Base-by-base conservation (phyloP, 1,140 invertebrate species). In the Tyrophagus putrescentiae region DNA sequence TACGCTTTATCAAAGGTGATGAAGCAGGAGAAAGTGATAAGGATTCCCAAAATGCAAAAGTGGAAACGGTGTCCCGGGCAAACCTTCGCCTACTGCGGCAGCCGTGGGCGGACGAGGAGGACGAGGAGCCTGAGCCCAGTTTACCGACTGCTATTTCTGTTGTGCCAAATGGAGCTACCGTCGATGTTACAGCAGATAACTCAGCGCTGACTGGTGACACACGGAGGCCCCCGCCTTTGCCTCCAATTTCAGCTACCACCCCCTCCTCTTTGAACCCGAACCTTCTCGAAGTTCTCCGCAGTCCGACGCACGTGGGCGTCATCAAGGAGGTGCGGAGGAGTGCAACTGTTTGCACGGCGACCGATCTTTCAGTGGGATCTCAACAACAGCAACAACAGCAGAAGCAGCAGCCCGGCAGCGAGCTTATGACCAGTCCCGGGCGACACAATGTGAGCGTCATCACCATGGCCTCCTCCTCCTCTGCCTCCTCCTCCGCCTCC, bases 91-190 rank as follows among this genome's bases (percentile, higher is more conserved):
- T 95, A 1, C 71, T 95, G 57, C 79, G 85, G 68, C 89, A 91
- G 13, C 92, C 92, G 0, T 97, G 92, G 92, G 86, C 81, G 73
- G 91, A 96, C 67, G 92, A 97, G 72, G 72, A 95, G 42, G 86
- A 65, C 27, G 48, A 60, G 27, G 60, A 63, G n/a, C n/a, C n/a
- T n/a, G n/a, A n/a, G n/a, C n/a, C n/a, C n/a, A n/a, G n/a, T n/a
- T n/a, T n/a, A n/a, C n/a, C n/a, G n/a, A n/a, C n/a, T n/a, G n/a
- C n/a, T n/a, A n/a, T n/a, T n/a, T n/a, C n/a, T n/a, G n/a, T n/a
- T n/a, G n/a, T n/a, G n/a, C n/a, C n/a, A n/a, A n/a, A n/a, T n/a
- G n/a, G n/a, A n/a, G n/a, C n/a, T n/a, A n/a, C n/a, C n/a, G n/a
- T n/a, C n/a, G n/a, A n/a, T n/a, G n/a, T n/a, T n/a, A n/a, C n/a